Conservation (phyloP, 2,888 invertebrate genomes). For the Ephialtes manifestator region DNA sequence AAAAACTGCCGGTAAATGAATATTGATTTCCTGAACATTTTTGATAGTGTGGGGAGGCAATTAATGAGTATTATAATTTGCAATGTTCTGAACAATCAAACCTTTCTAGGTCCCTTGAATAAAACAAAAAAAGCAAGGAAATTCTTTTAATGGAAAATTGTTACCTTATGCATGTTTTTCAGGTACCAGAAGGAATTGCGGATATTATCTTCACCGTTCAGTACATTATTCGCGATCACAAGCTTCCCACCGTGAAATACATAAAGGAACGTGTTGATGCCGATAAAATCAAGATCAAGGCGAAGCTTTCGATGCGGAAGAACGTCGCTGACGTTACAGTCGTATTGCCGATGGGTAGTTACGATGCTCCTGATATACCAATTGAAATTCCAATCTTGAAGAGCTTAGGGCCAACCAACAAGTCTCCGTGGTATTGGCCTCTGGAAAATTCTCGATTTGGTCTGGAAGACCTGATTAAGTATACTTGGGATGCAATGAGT, state of each 20-base stretch:
- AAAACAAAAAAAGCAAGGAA: too few species aligned
- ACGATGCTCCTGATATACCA: conserved; percentile 75
- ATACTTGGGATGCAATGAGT: conserved; percentile 61
- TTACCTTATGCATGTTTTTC: not conserved
- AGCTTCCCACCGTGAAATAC: conserved; percentile 69
- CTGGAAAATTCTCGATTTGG: conserved; percentile 78
- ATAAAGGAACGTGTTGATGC: conserved; percentile 70
- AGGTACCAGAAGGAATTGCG: conserved; percentile 73
- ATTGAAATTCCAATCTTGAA: conserved; percentile 61
- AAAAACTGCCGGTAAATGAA: too few species aligned
- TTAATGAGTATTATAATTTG: too few species aligned
- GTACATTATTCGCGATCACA: conserved; percentile 18
- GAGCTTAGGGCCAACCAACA: conserved; percentile 66
- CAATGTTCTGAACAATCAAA: too few species aligned
- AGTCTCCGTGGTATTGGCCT: conserved; percentile 64
- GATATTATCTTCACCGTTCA: conserved; percentile 57
- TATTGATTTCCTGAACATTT: too few species aligned
- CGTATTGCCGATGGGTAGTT: conserved; percentile 76
- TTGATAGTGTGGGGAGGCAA: too few species aligned
- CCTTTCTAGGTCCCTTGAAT: too few species aligned
- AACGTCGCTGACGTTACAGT: conserved; percentile 76
- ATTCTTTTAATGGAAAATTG: too few species aligned
- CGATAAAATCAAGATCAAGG: conserved; percentile 74
- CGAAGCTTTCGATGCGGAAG: conserved; percentile 76
- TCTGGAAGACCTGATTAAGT: conserved; percentile 67